These are phyloP conservation scores for Lagorchestes hirsutus DNA, from an alignment of 2,797 vertebrate genomes.

Conservation along the genomic window DNA sequence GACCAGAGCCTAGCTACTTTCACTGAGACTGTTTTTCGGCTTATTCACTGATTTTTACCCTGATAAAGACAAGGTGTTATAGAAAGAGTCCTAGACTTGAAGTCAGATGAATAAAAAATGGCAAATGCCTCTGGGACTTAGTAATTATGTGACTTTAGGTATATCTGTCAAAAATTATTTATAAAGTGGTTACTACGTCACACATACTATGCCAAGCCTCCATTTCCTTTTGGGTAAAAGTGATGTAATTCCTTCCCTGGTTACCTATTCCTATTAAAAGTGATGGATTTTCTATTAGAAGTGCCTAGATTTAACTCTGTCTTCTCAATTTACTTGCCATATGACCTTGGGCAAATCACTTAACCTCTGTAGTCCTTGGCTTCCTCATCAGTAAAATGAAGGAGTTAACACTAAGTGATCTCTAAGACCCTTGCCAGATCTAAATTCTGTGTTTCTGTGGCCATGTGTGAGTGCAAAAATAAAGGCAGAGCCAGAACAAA, in stretches of 20 bases:
- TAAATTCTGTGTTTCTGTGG: not conserved
- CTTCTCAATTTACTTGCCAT: not conserved
- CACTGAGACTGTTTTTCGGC: constrained; percentile 59
- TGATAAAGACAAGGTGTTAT: not conserved
- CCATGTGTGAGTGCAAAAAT: not conserved
- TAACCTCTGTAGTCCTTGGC: not conserved
- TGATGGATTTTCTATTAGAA: not conserved
- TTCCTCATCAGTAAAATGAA: not conserved
- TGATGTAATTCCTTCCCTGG: not conserved
- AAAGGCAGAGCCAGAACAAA: not conserved
- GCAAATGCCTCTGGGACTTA: not conserved
- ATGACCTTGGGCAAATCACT: not conserved
- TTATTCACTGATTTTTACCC: constrained; percentile 58
- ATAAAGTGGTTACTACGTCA: not conserved
- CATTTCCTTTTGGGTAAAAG: not conserved
- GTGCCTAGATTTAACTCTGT: not conserved
- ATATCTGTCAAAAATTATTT: not conserved
- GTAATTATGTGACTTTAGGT: not conserved
- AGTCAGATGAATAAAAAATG: not conserved
- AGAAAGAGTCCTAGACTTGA: not conserved
- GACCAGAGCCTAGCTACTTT: constrained; percentile 63
- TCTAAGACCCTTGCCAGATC: not conserved
- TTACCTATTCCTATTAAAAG: not conserved
- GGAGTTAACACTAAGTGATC: not conserved
- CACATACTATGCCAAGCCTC: not conserved